Evolutionary conservation across 2,113 vertebrate genomes (phyloP), one percentile per base, ranked within the genome.

Genomic region (Scytalopus superciliaris): DNA sequence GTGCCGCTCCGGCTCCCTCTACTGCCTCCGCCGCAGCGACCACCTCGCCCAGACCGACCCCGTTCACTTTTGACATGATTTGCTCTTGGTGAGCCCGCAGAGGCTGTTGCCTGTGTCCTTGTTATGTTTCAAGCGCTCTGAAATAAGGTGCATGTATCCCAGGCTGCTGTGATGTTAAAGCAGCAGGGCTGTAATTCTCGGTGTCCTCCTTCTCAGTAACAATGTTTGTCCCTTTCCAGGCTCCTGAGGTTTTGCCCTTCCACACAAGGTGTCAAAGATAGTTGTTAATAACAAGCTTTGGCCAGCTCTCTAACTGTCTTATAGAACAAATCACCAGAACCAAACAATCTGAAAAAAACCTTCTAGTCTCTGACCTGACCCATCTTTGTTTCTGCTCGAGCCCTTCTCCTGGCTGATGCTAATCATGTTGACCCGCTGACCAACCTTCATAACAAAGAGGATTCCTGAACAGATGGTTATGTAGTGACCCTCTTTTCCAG

Each of bases 1-100:
- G 86, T 88, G 92, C 96, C 95, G 17, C 95, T 30, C 81, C 82
- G 79, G 96, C 97, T 81, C 97, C 98, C 97, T 93, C 98, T 97
- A 95, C 97, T 89, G 95, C 96, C 68, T 7, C 53, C 18, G 15
- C 87, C 47, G 69, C 78, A 8, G 55, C 24, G 70, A 47, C 55
- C 22, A 40, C 56, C 49, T 10, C 15, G 7, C 78, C 33, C 49
- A 5, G 14, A 6, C 42, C 72, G 18, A 11, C 49, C 76, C 9
- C 49, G 3, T 83, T 62, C 47, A 31, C 63, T 31, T 27, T 53
- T 63, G 42, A 59, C 52, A 18, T 14, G 15, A 67, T 87, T 84
- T 84, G 39, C 39, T 85, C 66, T 63, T 42, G 39, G 0, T 78
- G 67, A 68, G 33, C 39, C 85, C 56, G 27, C 44, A 47, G 70